Percentiles rank a stretch among this genome's conserved stretches.
These are phyloP conservation scores for Papilio polyxenes DNA, from an alignment of 1,140 invertebrate genomes.

Conservation along the genomic window DNA sequence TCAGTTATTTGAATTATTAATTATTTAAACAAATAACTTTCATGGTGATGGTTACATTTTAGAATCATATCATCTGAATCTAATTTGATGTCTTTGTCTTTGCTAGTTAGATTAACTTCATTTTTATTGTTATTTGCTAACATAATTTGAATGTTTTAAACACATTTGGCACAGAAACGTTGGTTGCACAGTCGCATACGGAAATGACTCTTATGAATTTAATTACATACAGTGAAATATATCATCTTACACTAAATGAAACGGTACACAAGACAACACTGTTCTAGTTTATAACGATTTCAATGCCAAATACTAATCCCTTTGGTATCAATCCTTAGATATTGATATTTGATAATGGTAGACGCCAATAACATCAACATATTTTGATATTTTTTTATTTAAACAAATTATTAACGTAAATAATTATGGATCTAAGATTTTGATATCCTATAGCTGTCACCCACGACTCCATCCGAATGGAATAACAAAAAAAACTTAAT, in stretches of 20 bases:
- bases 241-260: not conserved
- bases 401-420: too few species aligned
- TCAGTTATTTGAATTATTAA: too few species aligned
- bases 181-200: not conserved
- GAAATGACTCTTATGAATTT: not conserved
- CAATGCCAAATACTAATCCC: not conserved
- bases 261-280: not conserved
- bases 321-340: not conserved
- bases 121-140: not conserved
- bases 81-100: not conserved
- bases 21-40: too few species aligned
- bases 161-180: slow-evolving; percentile 1
- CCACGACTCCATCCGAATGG: too few species aligned
- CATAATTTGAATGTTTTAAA: not conserved
- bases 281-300: not conserved
- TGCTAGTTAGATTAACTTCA: not conserved
- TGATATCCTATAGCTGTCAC: too few species aligned
- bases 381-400: too few species aligned
- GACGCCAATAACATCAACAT: too few species aligned
- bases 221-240: not conserved
- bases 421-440: too few species aligned
- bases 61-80: not conserved
- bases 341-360: too few species aligned
- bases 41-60: not conserved
- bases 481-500: too few species aligned